A percentile compares a stretch with the other conserved stretches of the same genome.
phyloP scores from a whole-genome alignment of 2,888 invertebrate species.

The Drosophila diplacantha region DNA sequence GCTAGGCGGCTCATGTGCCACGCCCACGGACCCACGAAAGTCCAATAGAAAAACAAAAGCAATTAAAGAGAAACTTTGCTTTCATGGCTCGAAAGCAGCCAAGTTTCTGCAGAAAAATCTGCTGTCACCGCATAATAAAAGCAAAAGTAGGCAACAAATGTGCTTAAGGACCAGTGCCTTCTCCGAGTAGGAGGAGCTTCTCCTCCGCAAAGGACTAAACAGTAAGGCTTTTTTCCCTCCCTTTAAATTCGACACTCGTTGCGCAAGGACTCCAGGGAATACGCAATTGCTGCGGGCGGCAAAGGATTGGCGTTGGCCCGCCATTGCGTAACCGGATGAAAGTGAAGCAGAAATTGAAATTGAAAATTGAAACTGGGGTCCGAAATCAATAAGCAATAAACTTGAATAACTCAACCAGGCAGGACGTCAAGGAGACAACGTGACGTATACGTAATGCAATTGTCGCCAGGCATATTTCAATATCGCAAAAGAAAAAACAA shows the following conservation, averaged over 20 bases:
- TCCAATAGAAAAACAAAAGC: slow-evolving; percentile 51
- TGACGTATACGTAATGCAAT: slow-evolving; percentile 46
- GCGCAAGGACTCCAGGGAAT: slow-evolving; percentile 48
- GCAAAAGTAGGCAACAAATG: slow-evolving; percentile 36
- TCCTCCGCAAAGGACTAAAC: background rate
- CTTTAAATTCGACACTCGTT: slow-evolving; percentile 45
- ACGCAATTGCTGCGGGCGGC: slow-evolving; percentile 24
- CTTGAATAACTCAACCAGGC: slow-evolving; percentile 25
- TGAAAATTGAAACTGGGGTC: slow-evolving; percentile 15
- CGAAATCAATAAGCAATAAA: slow-evolving; percentile 47
- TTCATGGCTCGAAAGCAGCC: slow-evolving; percentile 1
- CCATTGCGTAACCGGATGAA: slow-evolving; percentile 22
- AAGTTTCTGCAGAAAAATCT: slow-evolving; percentile 39
- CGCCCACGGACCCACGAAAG: slow-evolving; percentile 21
- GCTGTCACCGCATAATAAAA: slow-evolving; percentile 49
- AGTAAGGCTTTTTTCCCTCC: background rate
- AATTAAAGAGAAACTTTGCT: slow-evolving; percentile 56
- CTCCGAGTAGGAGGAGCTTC: background rate
- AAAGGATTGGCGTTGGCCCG: slow-evolving; percentile 52
- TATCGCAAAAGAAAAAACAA: background rate
- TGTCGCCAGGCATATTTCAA: slow-evolving; percentile 31
- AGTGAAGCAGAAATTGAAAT: slow-evolving; percentile 29
- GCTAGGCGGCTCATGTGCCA: slow-evolving; percentile 50
- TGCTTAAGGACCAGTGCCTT: slow-evolving; percentile 6
- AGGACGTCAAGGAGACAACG: slow-evolving; percentile 14